Conservation (phyloP, 2,113 vertebrate genomes). For the Rattus rattus region DNA sequence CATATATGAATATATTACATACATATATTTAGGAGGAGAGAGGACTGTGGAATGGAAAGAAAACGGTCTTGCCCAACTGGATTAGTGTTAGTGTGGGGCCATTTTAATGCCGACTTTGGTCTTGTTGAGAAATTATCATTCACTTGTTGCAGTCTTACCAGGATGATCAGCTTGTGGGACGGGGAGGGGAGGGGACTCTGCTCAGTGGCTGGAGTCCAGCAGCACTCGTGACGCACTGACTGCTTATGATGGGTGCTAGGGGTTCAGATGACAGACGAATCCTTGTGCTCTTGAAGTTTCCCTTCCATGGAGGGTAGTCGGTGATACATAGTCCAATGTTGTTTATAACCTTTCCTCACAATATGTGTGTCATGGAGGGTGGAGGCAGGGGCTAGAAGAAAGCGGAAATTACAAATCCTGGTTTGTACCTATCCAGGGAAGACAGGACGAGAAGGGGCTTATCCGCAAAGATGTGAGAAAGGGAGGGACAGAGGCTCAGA, state of each 20-base stretch:
- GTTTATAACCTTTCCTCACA: not conserved
- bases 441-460: not conserved
- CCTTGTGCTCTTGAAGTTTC: not conserved
- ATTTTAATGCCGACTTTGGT: not conserved
- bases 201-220: not conserved
- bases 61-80: not conserved
- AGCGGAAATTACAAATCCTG: not conserved
- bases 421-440: not conserved
- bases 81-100: not conserved
- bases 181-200: not conserved
- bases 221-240: not conserved
- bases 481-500: not conserved
- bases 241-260: not conserved
- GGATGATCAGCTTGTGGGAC: not conserved
- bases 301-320: not conserved
- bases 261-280: not conserved
- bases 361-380: not conserved
- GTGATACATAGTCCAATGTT: not conserved
- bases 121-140: not conserved
- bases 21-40: not conserved
- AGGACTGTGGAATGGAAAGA: not conserved
- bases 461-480: not conserved
- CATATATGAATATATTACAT: no score
- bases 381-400: slow-evolving; percentile 7
- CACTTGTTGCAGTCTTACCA: not conserved